Evolutionary conservation across 1,140 invertebrate genomes (phyloP).

Genomic region (Hylaeus anthracinus): DNA sequence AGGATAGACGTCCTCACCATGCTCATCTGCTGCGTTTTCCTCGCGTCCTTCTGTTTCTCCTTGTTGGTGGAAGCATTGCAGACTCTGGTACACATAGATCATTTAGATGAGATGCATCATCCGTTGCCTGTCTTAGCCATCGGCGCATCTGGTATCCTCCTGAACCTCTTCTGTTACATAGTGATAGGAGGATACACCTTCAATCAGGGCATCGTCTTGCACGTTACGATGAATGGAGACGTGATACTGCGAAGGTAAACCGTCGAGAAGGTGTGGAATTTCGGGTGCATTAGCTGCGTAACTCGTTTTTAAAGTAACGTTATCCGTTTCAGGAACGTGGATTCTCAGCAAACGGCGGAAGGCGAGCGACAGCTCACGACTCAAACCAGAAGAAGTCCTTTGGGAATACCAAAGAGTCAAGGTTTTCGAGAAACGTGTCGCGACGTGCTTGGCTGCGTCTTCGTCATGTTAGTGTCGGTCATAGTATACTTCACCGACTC

Average conservation of each 20-base stretch:
- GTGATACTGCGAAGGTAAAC: slow-evolving; percentile 83
- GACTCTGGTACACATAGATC: slow-evolving; percentile 88
- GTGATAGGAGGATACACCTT: slow-evolving; percentile 90
- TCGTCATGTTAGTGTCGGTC: slow-evolving; percentile 86
- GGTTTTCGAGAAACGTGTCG: slow-evolving; percentile 83
- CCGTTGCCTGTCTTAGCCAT: slow-evolving; percentile 84
- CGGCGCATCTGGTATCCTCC: slow-evolving; percentile 84
- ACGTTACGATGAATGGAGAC: slow-evolving; percentile 85
- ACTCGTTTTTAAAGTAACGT: too few relatives aligned
- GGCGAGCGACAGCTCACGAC: slow-evolving; percentile 79
- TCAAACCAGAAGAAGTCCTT: slow-evolving; percentile 71
- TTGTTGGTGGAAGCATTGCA: slow-evolving; percentile 91
- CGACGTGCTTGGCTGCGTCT: slow-evolving; percentile 85
- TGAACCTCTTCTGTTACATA: slow-evolving; percentile 88
- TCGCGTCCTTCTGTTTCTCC: slow-evolving; percentile 92
- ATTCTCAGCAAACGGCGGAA: slow-evolving; percentile 77
- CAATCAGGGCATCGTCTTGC: slow-evolving; percentile 88
- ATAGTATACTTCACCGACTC: slow-evolving; percentile 84
- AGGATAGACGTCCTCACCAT: slow-evolving; percentile 92
- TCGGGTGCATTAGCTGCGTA: too few relatives aligned
- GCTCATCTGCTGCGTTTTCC: slow-evolving; percentile 90
- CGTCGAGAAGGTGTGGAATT: too few relatives aligned
- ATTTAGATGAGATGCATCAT: slow-evolving; percentile 88
- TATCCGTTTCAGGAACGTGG: slow-evolving; percentile 73
- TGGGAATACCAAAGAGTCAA: slow-evolving; percentile 75